phyloP scores from a whole-genome alignment of 2,888 invertebrate genomes.

The Caenorhabditis imperialis region DNA sequence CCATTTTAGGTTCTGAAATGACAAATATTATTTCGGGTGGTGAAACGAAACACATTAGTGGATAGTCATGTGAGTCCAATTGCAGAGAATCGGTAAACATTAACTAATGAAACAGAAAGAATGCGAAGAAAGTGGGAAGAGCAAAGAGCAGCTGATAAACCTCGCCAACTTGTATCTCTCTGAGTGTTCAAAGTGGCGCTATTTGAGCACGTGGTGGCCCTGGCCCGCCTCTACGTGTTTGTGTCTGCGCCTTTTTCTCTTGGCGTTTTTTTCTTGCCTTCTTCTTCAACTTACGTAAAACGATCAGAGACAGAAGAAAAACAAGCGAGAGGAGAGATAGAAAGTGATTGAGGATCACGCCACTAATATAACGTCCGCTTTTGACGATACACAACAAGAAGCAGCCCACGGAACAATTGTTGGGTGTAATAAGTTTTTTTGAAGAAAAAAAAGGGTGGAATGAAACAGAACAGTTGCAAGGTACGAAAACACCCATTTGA shows the following conservation, averaged over 20 bases:
- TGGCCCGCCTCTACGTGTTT: conserved; percentile 30
- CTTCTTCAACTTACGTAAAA: conserved; percentile 46
- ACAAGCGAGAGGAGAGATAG: conserved; percentile 30
- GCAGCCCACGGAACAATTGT: neutral
- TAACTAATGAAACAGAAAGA: neutral
- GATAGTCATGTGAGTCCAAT: neutral
- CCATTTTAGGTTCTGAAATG: conserved; percentile 45
- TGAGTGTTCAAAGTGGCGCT: conserved; percentile 30
- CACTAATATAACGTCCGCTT: conserved; percentile 51
- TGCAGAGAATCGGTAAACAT: neutral
- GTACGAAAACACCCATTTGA: too few relatives aligned
- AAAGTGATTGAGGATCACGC: conserved; percentile 50
- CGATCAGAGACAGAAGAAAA: conserved; percentile 38
- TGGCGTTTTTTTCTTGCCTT: conserved; percentile 18
- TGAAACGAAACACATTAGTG: neutral
- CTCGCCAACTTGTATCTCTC: conserved; percentile 31
- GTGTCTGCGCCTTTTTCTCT: conserved; percentile 9
- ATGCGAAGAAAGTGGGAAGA: neutral
- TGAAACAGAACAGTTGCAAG: too few relatives aligned
- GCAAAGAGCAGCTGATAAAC: conserved; percentile 39
- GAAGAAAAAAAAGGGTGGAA: too few relatives aligned
- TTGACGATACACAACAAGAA: conserved; percentile 40
- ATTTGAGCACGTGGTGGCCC: conserved; percentile 42
- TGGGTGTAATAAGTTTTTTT: too few relatives aligned
- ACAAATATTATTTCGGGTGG: conserved; percentile 14